Evolutionary conservation across 2,888 invertebrate species (phyloP).

Genomic region (Eupithecia tripunctaria): DNA sequence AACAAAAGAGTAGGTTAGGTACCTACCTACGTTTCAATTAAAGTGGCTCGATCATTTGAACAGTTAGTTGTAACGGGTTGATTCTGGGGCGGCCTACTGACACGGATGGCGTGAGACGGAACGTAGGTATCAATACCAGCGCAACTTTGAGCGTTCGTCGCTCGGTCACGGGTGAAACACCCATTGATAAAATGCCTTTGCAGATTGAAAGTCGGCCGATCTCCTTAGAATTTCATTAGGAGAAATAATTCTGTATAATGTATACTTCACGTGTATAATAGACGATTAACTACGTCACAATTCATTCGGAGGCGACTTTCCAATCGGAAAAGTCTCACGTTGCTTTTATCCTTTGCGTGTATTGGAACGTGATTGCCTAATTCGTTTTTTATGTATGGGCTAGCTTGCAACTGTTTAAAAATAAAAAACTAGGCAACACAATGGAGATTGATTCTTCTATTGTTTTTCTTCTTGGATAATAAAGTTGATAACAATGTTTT

Average conservation of each 20-base stretch:
- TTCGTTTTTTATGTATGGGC: constrained; percentile 57
- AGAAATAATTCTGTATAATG: constrained; percentile 17
- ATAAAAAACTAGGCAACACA: constrained; percentile 63
- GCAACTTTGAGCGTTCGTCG: constrained; percentile 44
- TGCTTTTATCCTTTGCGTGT: constrained; percentile 56
- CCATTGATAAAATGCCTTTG: constrained; percentile 20
- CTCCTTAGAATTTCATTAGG: constrained; percentile 61
- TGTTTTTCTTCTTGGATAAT: constrained; percentile 69
- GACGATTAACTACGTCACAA: constrained; percentile 2
- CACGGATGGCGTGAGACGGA: constrained; percentile 70
- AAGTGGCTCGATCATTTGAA: constrained; percentile 68
- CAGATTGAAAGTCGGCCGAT: constrained; percentile 48
- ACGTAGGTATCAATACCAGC: constrained; percentile 53
- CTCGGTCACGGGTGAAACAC: constrained; percentile 36
- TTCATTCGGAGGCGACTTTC: constrained; percentile 53
- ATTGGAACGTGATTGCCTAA: constrained; percentile 63
- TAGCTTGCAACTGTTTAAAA: constrained; percentile 55
- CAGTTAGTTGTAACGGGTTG: constrained; percentile 80
- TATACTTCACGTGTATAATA: constrained; percentile 28
- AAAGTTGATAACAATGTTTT: constrained; percentile 64
- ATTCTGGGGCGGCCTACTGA: constrained; percentile 79
- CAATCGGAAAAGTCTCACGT: constrained; percentile 65
- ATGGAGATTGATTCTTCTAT: constrained; percentile 74
- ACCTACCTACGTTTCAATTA: constrained; percentile 60
- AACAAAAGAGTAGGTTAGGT: constrained; percentile 56